Base-by-base conservation (phyloP, 2,888 invertebrate genomes). In the Odontomyia ornata region DNA sequence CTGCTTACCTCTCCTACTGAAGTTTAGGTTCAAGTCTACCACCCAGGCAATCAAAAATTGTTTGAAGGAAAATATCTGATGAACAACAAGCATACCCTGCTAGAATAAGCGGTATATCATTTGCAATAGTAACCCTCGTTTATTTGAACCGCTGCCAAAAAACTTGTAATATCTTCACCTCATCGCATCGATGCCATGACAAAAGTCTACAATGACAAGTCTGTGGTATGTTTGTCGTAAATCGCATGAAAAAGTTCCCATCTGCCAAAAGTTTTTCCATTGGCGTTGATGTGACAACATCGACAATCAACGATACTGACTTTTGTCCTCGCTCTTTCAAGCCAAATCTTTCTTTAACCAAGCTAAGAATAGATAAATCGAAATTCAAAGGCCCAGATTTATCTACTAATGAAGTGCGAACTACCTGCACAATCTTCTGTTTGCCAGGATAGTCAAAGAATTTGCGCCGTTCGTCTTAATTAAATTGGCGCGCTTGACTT, bases 261-360 rank as follows among this genome's bases (percentile, higher is more conserved):
- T 65, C 30, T 36, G 43, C 15, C 4, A 43, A 46, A 36, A 43
- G 21, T 43, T 23, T 18, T 11, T 21, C 2, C 28, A 46, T 69
- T 69, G 23, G 72, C 30, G 72, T 72, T 72, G 72, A 72, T 72
- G 72, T 72, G 72, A 72, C 72, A 72, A 72, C 72, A 72, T 72
- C 72, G 72, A 52, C 56, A 72, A 46, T 46, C 46, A 69, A 23
- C 18, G 1, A 56, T 28, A 52, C 23, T 28, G n/a, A 27, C 72
- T 52, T 72, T 56, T 56, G 72, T 72, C 43, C 57, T 30, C 11
- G 28, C 18, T 15, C 18, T 18, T 13, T 30, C 18, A n/a, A 5
- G 23, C 5, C 1, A 3, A 69, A 23, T 25, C 30, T n/a, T 9
- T 62, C n/a, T 1, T 11, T 9, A n/a, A 13, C 30, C 23, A 21